These are phyloP conservation scores for Pyrocoelia pectoralis DNA, from an alignment of 2,888 invertebrate species.

Conservation along the genomic window DNA sequence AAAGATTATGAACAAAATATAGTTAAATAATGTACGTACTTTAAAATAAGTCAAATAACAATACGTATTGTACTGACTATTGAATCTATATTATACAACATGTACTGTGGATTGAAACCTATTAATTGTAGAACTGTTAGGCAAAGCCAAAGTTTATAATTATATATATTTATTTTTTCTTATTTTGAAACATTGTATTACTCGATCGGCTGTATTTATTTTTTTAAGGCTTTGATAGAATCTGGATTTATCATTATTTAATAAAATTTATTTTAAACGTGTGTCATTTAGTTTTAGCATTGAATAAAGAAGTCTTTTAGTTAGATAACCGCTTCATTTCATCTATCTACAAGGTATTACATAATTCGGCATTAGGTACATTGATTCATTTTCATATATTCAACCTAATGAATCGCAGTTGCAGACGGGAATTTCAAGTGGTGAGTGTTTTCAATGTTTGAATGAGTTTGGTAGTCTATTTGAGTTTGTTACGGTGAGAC, in stretches of 20 bases:
- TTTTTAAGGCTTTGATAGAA: constrained; percentile 1
- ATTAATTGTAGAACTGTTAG: not conserved
- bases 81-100: not conserved
- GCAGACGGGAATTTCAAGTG: too few species aligned
- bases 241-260: not conserved
- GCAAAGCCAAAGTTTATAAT: not conserved
- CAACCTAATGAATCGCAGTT: too few species aligned
- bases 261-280: not conserved
- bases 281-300: not conserved
- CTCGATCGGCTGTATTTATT: not conserved
- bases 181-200: not conserved
- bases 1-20: not conserved
- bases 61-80: not conserved
- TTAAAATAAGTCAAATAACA: not conserved
- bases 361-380: too few species aligned
- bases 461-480: too few species aligned
- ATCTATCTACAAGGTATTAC: too few species aligned
- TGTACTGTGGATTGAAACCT: constrained; percentile 1
- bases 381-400: too few species aligned
- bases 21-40: not conserved
- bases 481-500: too few species aligned
- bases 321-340: too few species aligned
- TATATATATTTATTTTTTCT: not conserved
- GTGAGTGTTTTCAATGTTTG: too few species aligned
- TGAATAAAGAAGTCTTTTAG: too few species aligned